Evolutionary conservation across 2,888 invertebrate species (phyloP).

Genomic region (Rhodophaea formosa): DNA sequence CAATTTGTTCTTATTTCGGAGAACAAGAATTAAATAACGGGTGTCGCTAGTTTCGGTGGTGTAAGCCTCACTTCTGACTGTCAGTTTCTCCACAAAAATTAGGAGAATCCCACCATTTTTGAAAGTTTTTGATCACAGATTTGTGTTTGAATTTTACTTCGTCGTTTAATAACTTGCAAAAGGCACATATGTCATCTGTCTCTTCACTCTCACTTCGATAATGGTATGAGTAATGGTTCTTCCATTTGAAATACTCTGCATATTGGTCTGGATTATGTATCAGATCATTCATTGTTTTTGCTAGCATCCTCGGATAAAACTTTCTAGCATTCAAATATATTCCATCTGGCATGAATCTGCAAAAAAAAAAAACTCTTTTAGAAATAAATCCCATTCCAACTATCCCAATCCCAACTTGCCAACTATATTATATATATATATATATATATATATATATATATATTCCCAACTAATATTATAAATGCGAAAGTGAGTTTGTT

Average conservation of each 20-base stretch:
- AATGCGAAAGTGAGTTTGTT: no score
- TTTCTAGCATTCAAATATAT: conserved; percentile 59
- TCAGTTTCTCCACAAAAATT: conserved; percentile 22
- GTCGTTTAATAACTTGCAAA: conserved; percentile 59
- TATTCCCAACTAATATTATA: no score
- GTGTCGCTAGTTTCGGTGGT: no score
- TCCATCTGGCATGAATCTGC: conserved; percentile 66
- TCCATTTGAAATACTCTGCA: conserved; percentile 61
- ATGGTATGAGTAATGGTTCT: conserved; percentile 58
- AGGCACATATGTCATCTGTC: conserved; percentile 62
- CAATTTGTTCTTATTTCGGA: no score
- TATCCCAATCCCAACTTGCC: no score
- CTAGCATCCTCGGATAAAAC: conserved; percentile 44
- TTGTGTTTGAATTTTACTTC: conserved; percentile 40
- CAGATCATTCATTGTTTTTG: conserved; percentile 50
- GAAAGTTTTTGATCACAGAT: conserved; percentile 48
- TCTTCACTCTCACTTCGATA: conserved; percentile 43
- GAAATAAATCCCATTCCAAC: no score
- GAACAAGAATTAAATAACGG: no score
- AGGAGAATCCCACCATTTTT: conserved; percentile 58
- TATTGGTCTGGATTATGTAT: conserved; percentile 53
- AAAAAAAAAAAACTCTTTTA: no score
- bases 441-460: no score
- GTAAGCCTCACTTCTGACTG: no score
- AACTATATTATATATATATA: no score